Conservation (phyloP, 2,113 vertebrate species). For the Otis tarda region DNA sequence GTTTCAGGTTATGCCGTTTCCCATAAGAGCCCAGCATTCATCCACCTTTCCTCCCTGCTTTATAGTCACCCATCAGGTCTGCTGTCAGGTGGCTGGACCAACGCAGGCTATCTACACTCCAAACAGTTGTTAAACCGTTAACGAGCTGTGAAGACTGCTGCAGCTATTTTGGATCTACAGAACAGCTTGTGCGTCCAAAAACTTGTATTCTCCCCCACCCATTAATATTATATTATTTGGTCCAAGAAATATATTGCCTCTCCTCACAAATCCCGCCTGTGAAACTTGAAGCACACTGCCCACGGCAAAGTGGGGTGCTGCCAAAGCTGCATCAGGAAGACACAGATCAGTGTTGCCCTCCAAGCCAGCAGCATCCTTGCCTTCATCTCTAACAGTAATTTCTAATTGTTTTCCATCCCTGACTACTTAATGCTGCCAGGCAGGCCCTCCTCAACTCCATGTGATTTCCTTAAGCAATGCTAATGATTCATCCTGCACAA, state of each 20-base stretch:
- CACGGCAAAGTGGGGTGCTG: background rate
- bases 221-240: background rate
- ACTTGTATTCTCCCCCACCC: background rate
- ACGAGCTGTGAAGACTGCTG: conserved; percentile 12
- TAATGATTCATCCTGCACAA: conserved; percentile 1
- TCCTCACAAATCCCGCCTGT: background rate
- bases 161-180: conserved; percentile 18
- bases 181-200: background rate
- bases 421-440: background rate
- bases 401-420: background rate
- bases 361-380: background rate
- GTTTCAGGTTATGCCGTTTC: background rate
- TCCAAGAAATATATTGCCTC: background rate
- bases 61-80: background rate
- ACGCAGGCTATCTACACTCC: background rate
- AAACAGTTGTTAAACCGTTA: conserved; percentile 9
- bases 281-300: background rate
- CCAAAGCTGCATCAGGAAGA: background rate
- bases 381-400: background rate
- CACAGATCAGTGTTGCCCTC: background rate
- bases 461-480: background rate
- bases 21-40: background rate
- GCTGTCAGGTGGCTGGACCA: background rate
- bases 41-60: background rate
- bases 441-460: background rate